Percentiles rank a stretch among this genome's conserved stretches.
phyloP scores from a whole-genome alignment of 1,140 invertebrate species.

The Temnothorax nylanderi region DNA sequence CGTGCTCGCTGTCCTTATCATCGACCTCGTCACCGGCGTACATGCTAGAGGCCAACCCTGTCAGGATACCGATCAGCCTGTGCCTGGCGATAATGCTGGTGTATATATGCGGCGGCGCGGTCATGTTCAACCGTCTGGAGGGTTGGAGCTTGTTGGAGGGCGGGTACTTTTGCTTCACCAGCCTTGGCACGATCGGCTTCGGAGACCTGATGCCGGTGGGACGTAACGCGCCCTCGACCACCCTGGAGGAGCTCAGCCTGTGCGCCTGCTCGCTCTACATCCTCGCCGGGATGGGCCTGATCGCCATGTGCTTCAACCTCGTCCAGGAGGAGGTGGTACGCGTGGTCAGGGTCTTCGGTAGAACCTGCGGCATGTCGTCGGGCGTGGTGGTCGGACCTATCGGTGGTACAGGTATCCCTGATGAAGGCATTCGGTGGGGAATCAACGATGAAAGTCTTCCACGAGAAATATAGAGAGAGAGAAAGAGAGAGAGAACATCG shows the following conservation, averaged over 20 bases:
- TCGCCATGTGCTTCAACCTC: slow-evolving; percentile 98
- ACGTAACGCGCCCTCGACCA: slow-evolving; percentile 89
- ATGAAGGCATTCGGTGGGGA: slow-evolving; percentile 72
- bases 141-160: slow-evolving; percentile 97
- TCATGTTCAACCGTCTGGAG: slow-evolving; percentile 95
- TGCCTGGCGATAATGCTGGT: slow-evolving; percentile 95
- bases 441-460: slow-evolving; percentile 62
- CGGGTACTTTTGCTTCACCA: slow-evolving; percentile 97
- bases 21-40: slow-evolving; percentile 77
- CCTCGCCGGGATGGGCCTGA: slow-evolving; percentile 96
- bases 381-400: slow-evolving; percentile 81
- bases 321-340: slow-evolving; percentile 96
- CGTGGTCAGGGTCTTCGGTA: slow-evolving; percentile 87
- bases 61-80: slow-evolving; percentile 93
- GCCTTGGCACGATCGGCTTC: slow-evolving; percentile 95
- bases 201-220: slow-evolving; percentile 92
- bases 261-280: slow-evolving; percentile 95
- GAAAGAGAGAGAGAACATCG: slow-evolving; percentile 6
- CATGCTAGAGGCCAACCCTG: slow-evolving; percentile 82
- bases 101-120: slow-evolving; percentile 96
- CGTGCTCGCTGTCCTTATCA: slow-evolving; percentile 79
- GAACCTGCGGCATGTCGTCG: slow-evolving; percentile 82
- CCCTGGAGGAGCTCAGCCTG: slow-evolving; percentile 91
- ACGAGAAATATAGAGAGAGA: slow-evolving; percentile 16
- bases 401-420: slow-evolving; percentile 82